These are phyloP conservation scores for Eriocheir sinensis DNA, from an alignment of 1,140 invertebrate species.

Conservation along the genomic window DNA sequence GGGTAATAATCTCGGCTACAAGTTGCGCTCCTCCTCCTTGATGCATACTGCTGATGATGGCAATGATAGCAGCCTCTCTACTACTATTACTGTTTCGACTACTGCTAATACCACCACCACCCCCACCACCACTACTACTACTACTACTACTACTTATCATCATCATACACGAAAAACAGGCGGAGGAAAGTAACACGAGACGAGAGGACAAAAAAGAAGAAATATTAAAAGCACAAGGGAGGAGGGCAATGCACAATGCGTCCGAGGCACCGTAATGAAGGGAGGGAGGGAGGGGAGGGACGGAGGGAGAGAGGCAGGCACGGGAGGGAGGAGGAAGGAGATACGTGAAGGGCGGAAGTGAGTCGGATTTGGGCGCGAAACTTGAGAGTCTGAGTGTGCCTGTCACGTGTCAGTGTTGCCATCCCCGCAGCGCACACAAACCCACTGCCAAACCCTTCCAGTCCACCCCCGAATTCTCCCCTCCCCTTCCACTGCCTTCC, in stretches of 20 bases:
- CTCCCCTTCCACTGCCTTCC: neutral
- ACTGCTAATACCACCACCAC: neutral
- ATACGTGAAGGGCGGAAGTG: neutral
- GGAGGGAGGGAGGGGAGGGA: neutral
- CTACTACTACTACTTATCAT: neutral
- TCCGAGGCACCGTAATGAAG: neutral
- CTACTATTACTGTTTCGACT: neutral
- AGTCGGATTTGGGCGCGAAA: neutral
- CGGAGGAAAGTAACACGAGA: neutral
- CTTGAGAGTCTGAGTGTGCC: neutral
- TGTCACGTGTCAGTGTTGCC: constrained; percentile 1
- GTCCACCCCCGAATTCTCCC: neutral
- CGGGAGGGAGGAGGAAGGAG: neutral
- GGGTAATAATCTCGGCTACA: no score
- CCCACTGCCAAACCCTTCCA: neutral
- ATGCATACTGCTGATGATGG: neutral
- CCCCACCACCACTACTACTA: neutral
- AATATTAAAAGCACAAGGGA: no score
- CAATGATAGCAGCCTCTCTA: neutral
- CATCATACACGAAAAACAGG: neutral
- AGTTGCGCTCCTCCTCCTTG: neutral
- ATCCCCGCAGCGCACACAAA: neutral
- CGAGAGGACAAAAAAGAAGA: neutral
- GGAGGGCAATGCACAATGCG: neutral
- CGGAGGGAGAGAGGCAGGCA: neutral